phyloP scores from a whole-genome alignment of 1,140 invertebrate genomes.

The Camponotus floridanus region DNA sequence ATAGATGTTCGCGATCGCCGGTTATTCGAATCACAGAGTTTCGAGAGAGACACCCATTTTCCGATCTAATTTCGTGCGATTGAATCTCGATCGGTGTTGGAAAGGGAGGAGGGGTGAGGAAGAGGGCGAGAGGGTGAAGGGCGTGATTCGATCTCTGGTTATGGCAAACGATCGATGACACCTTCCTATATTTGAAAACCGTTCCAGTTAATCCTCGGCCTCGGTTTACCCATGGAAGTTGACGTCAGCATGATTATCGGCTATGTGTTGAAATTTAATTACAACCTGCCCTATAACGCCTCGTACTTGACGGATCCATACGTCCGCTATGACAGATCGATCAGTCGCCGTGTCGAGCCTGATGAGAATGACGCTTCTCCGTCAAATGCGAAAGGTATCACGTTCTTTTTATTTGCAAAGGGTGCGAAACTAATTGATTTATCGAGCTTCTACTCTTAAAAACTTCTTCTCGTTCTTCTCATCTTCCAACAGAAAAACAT shows the following conservation, averaged over 20 bases:
- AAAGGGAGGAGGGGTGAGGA: not conserved
- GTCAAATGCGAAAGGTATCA: constrained; percentile 60
- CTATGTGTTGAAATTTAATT: constrained; percentile 86
- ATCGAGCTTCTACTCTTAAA: not conserved
- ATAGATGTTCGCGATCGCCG: constrained; percentile 3
- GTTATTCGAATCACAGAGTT: constrained; percentile 25
- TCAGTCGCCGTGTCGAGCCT: constrained; percentile 57
- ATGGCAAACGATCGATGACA: constrained; percentile 72
- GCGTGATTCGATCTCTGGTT: constrained; percentile 64
- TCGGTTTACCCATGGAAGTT: constrained; percentile 85
- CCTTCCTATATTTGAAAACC: constrained; percentile 74
- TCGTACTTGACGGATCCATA: constrained; percentile 83
- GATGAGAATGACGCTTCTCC: constrained; percentile 52
- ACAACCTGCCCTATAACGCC: constrained; percentile 84
- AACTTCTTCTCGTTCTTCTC: not conserved
- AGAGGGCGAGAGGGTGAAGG: not conserved
- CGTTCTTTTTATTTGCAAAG: not conserved
- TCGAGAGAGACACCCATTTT: constrained; percentile 22
- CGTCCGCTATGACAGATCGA: constrained; percentile 82
- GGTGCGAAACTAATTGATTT: constrained; percentile 14
- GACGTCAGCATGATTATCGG: constrained; percentile 85
- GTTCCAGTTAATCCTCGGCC: constrained; percentile 84
- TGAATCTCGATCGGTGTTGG: constrained; percentile 36
- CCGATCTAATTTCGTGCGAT: constrained; percentile 55
- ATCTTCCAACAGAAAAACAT: not conserved